Evolutionary conservation across 2,888 invertebrate genomes (phyloP).

Genomic region (Acanthosepion esculentum): DNA sequence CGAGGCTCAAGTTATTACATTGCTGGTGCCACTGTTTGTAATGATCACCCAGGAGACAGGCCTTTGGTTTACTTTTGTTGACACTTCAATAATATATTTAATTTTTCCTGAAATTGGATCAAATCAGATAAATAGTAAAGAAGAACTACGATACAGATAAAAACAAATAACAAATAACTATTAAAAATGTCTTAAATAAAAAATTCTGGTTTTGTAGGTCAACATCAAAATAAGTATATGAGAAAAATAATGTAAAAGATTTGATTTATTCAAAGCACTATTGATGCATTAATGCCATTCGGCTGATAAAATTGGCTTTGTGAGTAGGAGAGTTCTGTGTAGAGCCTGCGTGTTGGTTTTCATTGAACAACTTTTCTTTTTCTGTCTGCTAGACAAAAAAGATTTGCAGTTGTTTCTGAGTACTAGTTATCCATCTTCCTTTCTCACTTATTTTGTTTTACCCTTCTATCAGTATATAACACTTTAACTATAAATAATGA

Average conservation of each 20-base stretch:
- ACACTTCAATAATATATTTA: not conserved
- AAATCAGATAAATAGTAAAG: not conserved
- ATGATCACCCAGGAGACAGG: too few relatives aligned
- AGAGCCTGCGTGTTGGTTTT: not conserved
- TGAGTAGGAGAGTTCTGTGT: not conserved
- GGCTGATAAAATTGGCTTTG: not conserved
- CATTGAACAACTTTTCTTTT: not conserved
- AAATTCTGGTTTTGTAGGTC: not conserved
- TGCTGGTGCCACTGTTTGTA: too few relatives aligned
- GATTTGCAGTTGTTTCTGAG: not conserved
- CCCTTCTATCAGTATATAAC: not conserved
- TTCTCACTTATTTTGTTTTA: not conserved
- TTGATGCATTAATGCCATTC: not conserved
- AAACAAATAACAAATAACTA: not conserved
- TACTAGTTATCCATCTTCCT: not conserved
- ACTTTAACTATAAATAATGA: not conserved
- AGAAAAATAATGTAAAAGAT: not conserved
- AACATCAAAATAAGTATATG: not conserved
- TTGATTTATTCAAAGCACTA: not conserved
- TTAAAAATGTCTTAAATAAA: not conserved
- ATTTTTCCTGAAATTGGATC: not conserved
- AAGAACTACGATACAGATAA: not conserved
- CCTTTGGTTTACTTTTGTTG: too few relatives aligned
- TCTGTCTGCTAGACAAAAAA: not conserved
- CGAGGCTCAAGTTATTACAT: too few relatives aligned